Conservation (phyloP, 2,113 vertebrate genomes). For the Forbesichthys agassizii region DNA sequence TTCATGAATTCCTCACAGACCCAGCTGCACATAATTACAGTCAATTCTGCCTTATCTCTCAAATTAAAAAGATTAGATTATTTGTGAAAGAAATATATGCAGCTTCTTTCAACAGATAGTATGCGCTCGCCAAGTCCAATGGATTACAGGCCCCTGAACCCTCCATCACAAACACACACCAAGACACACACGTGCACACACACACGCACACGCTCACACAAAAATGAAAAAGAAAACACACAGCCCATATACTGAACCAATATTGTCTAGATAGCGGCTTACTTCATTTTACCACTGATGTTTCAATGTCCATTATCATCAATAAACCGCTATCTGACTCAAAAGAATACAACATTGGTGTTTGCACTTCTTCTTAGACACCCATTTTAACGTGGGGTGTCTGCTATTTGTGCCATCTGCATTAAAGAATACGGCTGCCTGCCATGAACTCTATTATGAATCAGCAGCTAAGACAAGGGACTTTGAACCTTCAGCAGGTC, state of each 20-base stretch:
- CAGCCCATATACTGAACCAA: slow-evolving; percentile 17
- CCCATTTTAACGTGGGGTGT: not conserved
- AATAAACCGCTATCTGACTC: slow-evolving; percentile 43
- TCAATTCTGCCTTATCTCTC: slow-evolving; percentile 76
- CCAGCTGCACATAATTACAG: slow-evolving; percentile 79
- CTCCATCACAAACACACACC: not conserved
- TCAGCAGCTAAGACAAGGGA: slow-evolving; percentile 31
- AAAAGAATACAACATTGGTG: slow-evolving; percentile 37
- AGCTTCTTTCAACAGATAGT: slow-evolving; percentile 58
- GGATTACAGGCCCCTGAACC: slow-evolving; percentile 18
- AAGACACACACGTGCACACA: slow-evolving; percentile 7
- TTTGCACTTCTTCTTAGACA: slow-evolving; percentile 38
- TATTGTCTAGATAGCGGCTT: slow-evolving; percentile 32
- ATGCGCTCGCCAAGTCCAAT: slow-evolving; percentile 42
- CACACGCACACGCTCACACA: not conserved
- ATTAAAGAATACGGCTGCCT: slow-evolving; percentile 21
- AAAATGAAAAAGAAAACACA: not conserved
- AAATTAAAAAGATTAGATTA: slow-evolving; percentile 82
- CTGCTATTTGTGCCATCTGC: slow-evolving; percentile 16
- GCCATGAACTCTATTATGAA: slow-evolving; percentile 37
- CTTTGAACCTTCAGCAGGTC: slow-evolving; percentile 36
- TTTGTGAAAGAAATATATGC: slow-evolving; percentile 77
- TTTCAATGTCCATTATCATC: slow-evolving; percentile 40
- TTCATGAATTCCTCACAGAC: slow-evolving; percentile 75
- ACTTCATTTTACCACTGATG: slow-evolving; percentile 37